phyloP scores from a whole-genome alignment of 2,797 vertebrate species.

The Odontamblyopus lacepedii region DNA sequence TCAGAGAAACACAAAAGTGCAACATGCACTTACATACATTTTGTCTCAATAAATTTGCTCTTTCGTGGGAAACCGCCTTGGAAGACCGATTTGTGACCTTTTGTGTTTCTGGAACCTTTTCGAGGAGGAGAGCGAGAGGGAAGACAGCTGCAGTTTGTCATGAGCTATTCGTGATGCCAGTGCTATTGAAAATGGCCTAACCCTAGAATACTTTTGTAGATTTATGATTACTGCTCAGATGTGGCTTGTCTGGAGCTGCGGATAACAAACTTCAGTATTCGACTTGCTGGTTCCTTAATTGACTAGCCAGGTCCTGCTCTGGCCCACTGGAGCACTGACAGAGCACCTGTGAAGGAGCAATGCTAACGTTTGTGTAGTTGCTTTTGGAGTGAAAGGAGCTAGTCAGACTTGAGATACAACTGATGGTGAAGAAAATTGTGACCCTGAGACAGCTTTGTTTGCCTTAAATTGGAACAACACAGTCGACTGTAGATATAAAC shows the following conservation, averaged over 20 bases:
- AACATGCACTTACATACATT: conserved; percentile 87
- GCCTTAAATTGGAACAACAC: conserved; percentile 74
- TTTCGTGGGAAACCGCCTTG: conserved; percentile 97
- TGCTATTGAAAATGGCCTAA: conserved; percentile 47
- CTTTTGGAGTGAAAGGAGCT: conserved; percentile 53
- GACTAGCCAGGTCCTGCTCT: conserved; percentile 16
- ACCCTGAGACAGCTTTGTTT: conserved; percentile 27
- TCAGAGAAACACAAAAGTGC: conserved; percentile 78
- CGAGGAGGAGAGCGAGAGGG: conserved; percentile 59
- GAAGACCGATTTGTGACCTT: conserved; percentile 90
- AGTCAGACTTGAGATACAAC: conserved; percentile 42
- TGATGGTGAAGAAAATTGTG: conserved; percentile 37
- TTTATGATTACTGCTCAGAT: conserved; percentile 33
- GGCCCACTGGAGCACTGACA: conserved; percentile 22
- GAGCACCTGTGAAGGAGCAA: conserved; percentile 42
- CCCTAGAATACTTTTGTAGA: conserved; percentile 38
- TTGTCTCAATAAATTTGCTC: conserved; percentile 98
- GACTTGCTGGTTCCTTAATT: conserved; percentile 10
- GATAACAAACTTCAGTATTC: conserved; percentile 32
- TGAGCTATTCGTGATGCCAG: conserved; percentile 75
- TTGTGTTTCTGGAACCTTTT: conserved; percentile 79
- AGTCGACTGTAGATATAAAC: conserved; percentile 28
- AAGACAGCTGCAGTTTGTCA: conserved; percentile 63
- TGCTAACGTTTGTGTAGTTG: conserved; percentile 44
- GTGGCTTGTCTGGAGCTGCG: conserved; percentile 34